These are phyloP conservation scores for Iselma pallidipennis DNA, from an alignment of 2,888 invertebrate species.

Conservation along the genomic window DNA sequence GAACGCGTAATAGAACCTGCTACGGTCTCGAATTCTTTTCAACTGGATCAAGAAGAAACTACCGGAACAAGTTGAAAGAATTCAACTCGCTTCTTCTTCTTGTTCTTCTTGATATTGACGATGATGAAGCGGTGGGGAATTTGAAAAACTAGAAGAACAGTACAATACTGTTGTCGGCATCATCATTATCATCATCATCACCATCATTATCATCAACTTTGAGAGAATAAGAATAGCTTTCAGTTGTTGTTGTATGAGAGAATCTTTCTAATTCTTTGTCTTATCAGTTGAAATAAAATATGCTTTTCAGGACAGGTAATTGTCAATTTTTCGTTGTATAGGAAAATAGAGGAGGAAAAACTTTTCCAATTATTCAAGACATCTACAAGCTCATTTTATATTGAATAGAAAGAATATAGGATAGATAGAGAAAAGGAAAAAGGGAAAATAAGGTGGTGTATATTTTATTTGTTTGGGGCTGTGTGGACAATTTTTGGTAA, in stretches of 20 bases:
- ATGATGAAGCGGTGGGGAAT: neutral
- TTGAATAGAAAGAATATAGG: too few species aligned
- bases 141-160: neutral
- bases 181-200: neutral
- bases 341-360: too few species aligned
- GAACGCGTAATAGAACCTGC: neutral
- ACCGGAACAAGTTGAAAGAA: neutral
- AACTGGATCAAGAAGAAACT: neutral
- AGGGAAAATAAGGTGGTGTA: too few species aligned
- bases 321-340: too few species aligned
- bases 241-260: neutral
- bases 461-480: too few species aligned
- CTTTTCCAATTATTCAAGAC: too few species aligned
- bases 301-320: too few species aligned
- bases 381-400: too few species aligned
- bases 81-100: neutral
- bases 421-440: too few species aligned
- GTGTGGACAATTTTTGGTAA: too few species aligned
- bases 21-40: neutral
- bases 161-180: neutral
- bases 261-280: too few species aligned
- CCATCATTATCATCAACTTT: neutral
- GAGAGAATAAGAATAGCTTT: neutral
- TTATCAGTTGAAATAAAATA: too few species aligned
- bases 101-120: neutral